These are phyloP conservation scores for Pelmatolapia mariae DNA, from an alignment of 2,113 vertebrate genomes.

Conservation along the genomic window DNA sequence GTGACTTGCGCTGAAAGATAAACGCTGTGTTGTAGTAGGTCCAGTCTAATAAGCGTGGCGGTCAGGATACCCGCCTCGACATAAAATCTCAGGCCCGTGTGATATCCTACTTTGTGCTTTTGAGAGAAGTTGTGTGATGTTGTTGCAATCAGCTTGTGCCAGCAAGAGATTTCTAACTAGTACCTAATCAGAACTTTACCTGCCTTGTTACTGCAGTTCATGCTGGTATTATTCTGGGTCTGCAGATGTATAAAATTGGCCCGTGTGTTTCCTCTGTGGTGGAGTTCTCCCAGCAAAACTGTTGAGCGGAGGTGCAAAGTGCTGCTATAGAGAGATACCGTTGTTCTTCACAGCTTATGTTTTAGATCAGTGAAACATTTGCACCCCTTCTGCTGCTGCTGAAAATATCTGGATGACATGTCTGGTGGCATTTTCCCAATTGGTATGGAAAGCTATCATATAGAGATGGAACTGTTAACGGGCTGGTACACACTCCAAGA, in stretches of 20 bases:
- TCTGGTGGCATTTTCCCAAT: background rate
- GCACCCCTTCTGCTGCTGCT: background rate
- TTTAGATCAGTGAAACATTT: background rate
- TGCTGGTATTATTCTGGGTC: background rate
- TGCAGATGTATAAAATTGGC: background rate
- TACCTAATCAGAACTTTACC: background rate
- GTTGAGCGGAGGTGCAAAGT: background rate
- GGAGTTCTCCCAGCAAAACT: background rate
- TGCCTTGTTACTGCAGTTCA: background rate
- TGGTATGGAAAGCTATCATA: background rate
- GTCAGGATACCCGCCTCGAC: background rate
- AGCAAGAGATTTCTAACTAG: background rate
- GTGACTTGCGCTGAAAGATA: background rate
- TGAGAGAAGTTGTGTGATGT: background rate
- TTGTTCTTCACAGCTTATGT: background rate
- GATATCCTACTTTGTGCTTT: background rate
- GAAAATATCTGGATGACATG: background rate
- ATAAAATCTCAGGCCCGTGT: fast-evolving
- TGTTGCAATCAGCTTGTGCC: background rate
- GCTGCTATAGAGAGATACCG: background rate
- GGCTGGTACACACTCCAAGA: background rate
- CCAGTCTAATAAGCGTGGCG: background rate
- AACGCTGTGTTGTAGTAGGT: background rate
- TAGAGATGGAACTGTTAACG: background rate
- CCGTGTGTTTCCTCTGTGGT: background rate